Percentiles rank a stretch among this genome's conserved stretches.
Evolutionary conservation across 23 tunicate genomes (phyloP).

Genomic region (Ascidia mentula): DNA sequence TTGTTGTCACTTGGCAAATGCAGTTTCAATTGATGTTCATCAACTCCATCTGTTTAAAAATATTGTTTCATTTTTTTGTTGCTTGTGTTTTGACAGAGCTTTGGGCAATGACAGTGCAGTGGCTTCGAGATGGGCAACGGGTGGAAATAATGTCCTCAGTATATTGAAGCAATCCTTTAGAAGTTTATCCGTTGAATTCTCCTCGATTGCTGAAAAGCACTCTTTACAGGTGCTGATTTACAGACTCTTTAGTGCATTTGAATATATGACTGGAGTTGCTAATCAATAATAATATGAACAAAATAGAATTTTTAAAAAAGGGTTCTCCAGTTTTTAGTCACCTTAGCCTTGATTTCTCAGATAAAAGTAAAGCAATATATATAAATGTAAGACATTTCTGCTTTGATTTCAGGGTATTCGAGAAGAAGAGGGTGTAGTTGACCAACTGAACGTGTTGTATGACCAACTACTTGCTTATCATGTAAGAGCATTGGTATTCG

Average conservation of each 20-base stretch:
- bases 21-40: too few species aligned
- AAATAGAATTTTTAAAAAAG: not conserved
- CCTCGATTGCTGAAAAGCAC: conserved; percentile 74
- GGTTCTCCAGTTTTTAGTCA: too few species aligned
- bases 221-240: conserved; percentile 56
- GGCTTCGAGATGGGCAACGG: conserved; percentile 88
- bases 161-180: conserved; percentile 70
- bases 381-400: too few species aligned
- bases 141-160: conserved; percentile 54
- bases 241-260: not conserved
- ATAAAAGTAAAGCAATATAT: too few species aligned
- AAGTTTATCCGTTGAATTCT: conserved; percentile 75
- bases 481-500: conserved; percentile 27
- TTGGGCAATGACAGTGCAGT: conserved; percentile 68
- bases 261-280: too few species aligned
- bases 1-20: too few species aligned
- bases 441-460: conserved; percentile 63
- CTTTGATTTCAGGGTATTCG: conserved; percentile 64
- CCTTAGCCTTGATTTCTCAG: too few species aligned
- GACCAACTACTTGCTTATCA: conserved; percentile 82
- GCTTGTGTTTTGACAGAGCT: conserved; percentile 40
- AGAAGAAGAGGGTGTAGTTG: conserved; percentile 93
- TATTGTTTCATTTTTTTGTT: too few species aligned
- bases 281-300: too few species aligned
- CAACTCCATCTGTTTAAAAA: too few species aligned